Base-by-base conservation (phyloP, 2,888 invertebrate genomes). In the Drosophila anceps region DNA sequence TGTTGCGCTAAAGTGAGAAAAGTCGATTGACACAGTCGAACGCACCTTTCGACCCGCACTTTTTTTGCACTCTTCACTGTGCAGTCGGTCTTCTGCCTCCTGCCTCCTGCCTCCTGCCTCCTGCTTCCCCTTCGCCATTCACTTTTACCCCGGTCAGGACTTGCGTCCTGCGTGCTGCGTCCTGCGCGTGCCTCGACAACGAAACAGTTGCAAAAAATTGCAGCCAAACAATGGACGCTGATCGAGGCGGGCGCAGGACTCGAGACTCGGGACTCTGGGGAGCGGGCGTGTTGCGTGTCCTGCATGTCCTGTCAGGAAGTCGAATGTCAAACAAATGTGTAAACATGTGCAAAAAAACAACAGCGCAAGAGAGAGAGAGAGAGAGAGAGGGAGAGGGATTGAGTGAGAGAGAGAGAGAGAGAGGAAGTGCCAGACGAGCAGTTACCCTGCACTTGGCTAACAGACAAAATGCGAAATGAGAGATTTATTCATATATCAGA, bases 1-100 rank as follows among this genome's bases (percentile, higher is more conserved):
- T 50, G 81, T 72, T 70, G 59, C 35, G 43, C 20, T 41, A 44
- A 51, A 79, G 69, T 87, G 84, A 72, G 73, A 87, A 87, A 82
- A 84, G 77, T 87, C 68, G 76, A 63, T 39, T 66, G 54, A 54
- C 39, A 53, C 51, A 29, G 48, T n/a, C 59, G 24, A 50, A 69
- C 73, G 81, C 88, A 84, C 88, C 84, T 88, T 84, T 84, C 88
- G 83, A 83, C 84, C 84, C 84, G 84, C 84, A 84, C 81, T 53
- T 53, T 53, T 35, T 50, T 50, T 33, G 50, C 50, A 20, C 20
- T 53, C 70, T 82, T 72, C 64, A 48, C 24, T 62, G 37, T 13
- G 9, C 33, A 3, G 2, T 29, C 24, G n/a, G 29, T 1, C 18
- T 12, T 5, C 44, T 24, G 13, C 1, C 24, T 15, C 7, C 44